Evolutionary conservation across 2,113 vertebrate genomes (phyloP).

Genomic region (Boulengeromyrus knoepffleri): DNA sequence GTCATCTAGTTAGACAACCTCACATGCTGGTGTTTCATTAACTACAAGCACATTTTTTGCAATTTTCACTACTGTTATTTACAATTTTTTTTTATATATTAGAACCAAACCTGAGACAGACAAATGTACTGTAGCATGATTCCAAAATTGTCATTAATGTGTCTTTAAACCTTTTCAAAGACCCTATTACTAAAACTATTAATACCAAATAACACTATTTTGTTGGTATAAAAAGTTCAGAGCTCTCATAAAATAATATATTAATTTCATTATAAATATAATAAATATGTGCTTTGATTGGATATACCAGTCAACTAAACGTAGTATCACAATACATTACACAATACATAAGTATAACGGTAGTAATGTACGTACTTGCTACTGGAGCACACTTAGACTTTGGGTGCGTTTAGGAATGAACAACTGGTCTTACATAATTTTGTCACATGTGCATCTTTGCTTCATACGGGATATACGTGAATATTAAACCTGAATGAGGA

Average conservation of each 20-base stretch:
- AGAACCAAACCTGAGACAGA: not conserved
- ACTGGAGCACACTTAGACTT: not conserved
- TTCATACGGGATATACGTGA: not conserved
- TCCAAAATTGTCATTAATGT: not conserved
- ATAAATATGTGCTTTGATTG: not conserved
- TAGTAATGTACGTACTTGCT: not conserved
- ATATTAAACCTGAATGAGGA: not conserved
- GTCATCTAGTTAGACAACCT: not conserved
- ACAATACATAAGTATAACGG: not conserved
- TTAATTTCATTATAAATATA: not conserved
- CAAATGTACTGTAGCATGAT: not conserved
- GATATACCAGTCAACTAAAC: not conserved
- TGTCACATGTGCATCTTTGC: not conserved
- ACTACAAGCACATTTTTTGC: not conserved
- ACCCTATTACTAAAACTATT: not conserved
- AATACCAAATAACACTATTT: not conserved
- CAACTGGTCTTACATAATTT: not conserved
- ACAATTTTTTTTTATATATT: not conserved
- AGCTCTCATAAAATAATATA: not conserved
- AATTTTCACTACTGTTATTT: not conserved
- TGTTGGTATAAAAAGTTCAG: not conserved
- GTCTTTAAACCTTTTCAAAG: not conserved
- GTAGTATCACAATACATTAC: not conserved
- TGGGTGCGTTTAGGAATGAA: not conserved
- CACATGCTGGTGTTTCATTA: not conserved